Conservation (phyloP, 2,797 vertebrate species). For the Coccyzus lansbergi region DNA sequence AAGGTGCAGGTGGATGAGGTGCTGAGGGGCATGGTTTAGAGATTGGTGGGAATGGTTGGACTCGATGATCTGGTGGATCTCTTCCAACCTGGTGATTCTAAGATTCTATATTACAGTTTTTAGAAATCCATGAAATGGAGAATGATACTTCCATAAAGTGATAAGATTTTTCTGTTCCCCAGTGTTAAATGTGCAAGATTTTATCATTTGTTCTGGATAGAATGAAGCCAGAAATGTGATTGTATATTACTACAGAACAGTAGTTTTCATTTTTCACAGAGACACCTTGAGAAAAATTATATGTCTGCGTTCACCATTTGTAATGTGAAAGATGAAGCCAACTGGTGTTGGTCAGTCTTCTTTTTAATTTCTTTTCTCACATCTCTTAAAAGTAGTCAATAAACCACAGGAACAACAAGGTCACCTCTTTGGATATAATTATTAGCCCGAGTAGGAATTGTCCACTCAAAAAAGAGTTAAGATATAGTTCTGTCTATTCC, state of each 20-base stretch:
- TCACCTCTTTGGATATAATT: not conserved
- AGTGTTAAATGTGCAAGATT: not conserved
- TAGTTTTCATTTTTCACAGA: not conserved
- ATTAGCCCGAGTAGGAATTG: not conserved
- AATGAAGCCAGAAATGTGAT: not conserved
- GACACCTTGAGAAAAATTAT: not conserved
- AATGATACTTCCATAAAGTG: not conserved
- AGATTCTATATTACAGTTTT: not conserved
- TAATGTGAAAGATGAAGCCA: not conserved
- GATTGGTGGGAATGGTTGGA: too few species aligned
- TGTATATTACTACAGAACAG: not conserved
- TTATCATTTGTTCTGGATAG: not conserved
- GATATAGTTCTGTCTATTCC: not conserved
- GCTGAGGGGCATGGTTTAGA: too few species aligned
- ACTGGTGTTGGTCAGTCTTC: not conserved
- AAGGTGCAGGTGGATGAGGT: too few species aligned
- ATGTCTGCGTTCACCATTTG: not conserved
- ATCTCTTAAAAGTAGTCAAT: not conserved
- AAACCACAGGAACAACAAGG: not conserved
- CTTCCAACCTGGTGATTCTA: too few species aligned
- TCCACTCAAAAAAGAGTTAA: not conserved
- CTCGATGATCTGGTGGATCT: too few species aligned
- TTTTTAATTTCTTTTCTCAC: not conserved
- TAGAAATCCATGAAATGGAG: not conserved
- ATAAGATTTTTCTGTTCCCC: not conserved